Evolutionary conservation across 2,888 invertebrate genomes (phyloP).

Genomic region (Pristionchus maxplancki): DNA sequence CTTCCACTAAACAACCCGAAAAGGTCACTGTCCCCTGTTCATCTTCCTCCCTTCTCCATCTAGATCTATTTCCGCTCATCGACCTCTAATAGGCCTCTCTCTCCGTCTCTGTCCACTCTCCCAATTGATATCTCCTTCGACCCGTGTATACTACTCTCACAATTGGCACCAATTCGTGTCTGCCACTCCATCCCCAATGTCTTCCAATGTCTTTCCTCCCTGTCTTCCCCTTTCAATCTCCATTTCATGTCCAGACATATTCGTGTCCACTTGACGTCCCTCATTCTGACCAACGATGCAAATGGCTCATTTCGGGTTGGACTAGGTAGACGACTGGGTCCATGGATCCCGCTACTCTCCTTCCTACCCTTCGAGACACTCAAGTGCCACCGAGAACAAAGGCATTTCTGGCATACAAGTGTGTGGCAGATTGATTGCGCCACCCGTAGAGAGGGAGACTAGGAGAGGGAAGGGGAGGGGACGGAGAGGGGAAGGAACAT

Average conservation of each 20-base stretch:
- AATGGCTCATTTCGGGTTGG: not conserved
- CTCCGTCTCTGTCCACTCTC: not conserved
- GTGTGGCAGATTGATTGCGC: conserved; percentile 30
- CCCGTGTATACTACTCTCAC: conserved; percentile 30
- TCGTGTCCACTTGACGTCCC: conserved; percentile 22
- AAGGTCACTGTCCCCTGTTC: not conserved
- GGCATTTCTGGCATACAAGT: conserved; percentile 21
- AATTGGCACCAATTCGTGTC: conserved; percentile 26
- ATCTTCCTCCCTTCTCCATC: not conserved
- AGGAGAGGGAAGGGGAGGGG: not conserved
- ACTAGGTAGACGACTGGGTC: not conserved
- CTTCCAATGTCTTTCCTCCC: not conserved
- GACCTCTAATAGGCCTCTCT: conserved; percentile 16
- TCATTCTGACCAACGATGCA: not conserved
- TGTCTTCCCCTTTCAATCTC: conserved; percentile 21
- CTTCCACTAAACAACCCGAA: not conserved
- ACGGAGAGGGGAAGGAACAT: not conserved
- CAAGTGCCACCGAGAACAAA: conserved; percentile 30
- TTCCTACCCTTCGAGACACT: not conserved
- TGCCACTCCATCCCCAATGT: not conserved
- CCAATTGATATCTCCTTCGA: conserved; percentile 36
- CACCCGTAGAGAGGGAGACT: conserved; percentile 1
- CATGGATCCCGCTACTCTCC: not conserved
- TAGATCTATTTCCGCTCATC: conserved; percentile 10
- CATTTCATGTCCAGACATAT: not conserved